Evolutionary conservation across 2,113 vertebrate genomes (phyloP).

Genomic region (Zonotrichia leucophrys): DNA sequence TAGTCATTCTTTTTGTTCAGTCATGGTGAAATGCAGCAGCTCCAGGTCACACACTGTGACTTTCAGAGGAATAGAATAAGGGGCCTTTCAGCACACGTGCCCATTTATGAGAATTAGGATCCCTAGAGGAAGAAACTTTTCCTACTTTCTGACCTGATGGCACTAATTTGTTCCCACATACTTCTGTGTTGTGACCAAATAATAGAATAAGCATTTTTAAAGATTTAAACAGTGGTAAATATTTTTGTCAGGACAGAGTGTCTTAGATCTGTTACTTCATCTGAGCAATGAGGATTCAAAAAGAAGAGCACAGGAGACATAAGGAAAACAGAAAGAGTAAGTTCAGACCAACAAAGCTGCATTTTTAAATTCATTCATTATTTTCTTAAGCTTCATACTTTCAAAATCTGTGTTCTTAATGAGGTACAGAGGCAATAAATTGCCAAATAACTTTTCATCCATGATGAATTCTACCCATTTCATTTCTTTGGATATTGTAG

Average conservation of each 20-base stretch:
- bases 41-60: background rate
- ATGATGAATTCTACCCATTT: background rate
- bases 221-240: background rate
- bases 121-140: background rate
- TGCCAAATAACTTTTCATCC: background rate
- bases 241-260: background rate
- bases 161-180: background rate
- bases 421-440: background rate
- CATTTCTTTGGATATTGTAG: background rate
- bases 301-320: background rate
- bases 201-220: background rate
- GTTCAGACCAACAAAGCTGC: background rate
- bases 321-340: background rate
- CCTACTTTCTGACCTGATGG: background rate
- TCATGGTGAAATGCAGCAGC: background rate
- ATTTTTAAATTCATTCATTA: background rate
- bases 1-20: conserved; percentile 15
- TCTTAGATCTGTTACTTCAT: background rate
- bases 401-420: background rate
- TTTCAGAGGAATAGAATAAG: background rate
- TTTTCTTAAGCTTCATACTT: background rate
- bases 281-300: background rate
- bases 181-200: background rate
- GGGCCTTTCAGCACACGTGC: background rate
- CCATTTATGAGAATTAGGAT: background rate